Conservation (phyloP, 2,113 vertebrate species). For the Elgaria multicarinata region DNA sequence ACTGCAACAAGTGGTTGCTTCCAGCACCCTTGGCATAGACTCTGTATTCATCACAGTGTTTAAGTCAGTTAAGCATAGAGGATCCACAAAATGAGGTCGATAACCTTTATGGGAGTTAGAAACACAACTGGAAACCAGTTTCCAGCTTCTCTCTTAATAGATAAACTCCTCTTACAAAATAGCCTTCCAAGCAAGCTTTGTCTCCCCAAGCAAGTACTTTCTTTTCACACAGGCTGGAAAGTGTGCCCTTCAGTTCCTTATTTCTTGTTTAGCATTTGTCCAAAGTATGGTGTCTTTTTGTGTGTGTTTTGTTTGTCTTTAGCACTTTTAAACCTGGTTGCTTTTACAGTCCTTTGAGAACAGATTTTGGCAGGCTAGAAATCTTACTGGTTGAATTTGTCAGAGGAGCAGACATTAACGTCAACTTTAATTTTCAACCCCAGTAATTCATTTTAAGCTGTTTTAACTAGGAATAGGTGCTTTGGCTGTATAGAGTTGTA, state of each 20-base stretch:
- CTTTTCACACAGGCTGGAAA: not conserved
- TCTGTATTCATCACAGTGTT: not conserved
- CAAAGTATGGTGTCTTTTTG: not conserved
- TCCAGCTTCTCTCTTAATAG: slow-evolving; percentile 12
- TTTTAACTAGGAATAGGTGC: not conserved
- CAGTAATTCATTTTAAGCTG: not conserved
- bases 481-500: not conserved
- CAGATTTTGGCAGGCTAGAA: not conserved
- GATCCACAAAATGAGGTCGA: slow-evolving; percentile 27
- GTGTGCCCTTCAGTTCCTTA: not conserved
- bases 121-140: slow-evolving; percentile 24
- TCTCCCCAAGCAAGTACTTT: not conserved
- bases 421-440: not conserved
- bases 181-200: fast-evolving
- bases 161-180: not conserved
- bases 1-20: not conserved
- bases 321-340: not conserved
- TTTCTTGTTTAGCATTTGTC: not conserved
- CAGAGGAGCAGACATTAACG: not conserved
- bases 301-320: not conserved
- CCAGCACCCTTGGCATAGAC: slow-evolving; percentile 31
- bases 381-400: not conserved
- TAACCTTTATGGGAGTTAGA: slow-evolving; percentile 16
- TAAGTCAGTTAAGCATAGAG: slow-evolving; percentile 37
- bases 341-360: not conserved